A percentile compares a stretch with the other conserved stretches of the same genome.
Conservation (phyloP, 2,797 vertebrate species). For the Gadopsis marmoratus region DNA sequence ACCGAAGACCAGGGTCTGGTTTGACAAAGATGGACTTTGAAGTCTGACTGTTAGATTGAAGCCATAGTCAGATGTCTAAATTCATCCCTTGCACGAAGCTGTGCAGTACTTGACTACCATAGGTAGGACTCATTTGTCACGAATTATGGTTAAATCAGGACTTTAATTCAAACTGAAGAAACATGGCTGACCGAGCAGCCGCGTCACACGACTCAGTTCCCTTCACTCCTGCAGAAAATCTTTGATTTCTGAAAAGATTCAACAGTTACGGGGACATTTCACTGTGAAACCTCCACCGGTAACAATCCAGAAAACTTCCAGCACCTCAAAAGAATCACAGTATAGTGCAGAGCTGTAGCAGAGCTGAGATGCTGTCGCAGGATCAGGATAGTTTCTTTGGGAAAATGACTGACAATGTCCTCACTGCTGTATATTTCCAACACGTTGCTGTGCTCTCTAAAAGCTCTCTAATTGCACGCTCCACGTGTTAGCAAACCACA, state of each 20-base stretch:
- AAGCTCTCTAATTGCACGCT: too few species aligned
- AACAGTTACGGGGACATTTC: background rate
- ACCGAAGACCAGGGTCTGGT: background rate
- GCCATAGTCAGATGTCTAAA: background rate
- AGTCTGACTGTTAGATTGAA: background rate
- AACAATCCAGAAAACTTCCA: background rate
- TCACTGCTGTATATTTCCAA: slow-evolving; percentile 1
- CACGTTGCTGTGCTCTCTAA: background rate
- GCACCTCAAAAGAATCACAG: background rate
- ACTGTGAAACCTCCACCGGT: background rate
- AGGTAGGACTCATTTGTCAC: background rate
- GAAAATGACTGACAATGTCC: background rate
- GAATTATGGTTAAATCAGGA: slow-evolving; percentile 5
- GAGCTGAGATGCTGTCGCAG: background rate
- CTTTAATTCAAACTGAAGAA: background rate
- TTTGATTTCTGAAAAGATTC: slow-evolving; percentile 4
- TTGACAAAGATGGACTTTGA: background rate
- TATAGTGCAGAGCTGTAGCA: background rate
- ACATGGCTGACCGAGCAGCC: background rate
- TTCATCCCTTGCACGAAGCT: background rate
- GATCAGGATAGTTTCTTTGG: background rate
- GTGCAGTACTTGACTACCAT: background rate
- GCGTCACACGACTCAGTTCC: background rate
- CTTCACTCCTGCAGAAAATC: background rate
- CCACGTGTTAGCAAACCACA: background rate